A percentile compares a stretch with the other conserved stretches of the same genome.
phyloP scores from a whole-genome alignment of 1,140 invertebrate genomes.

The Drosophila serrata region DNA sequence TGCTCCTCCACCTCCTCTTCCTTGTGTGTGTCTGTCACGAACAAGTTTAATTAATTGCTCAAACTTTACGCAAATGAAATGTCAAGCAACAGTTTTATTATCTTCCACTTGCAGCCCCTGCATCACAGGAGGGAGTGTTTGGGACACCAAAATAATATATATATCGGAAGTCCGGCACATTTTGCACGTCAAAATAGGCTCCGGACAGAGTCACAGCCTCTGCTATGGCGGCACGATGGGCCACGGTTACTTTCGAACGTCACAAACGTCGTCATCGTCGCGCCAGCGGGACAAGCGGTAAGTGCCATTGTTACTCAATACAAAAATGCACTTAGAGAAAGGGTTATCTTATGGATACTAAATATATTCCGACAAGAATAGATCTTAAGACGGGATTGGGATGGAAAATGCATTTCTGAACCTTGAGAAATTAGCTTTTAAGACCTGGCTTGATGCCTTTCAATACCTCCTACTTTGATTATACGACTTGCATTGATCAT shows the following conservation, averaged over 20 bases:
- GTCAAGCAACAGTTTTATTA: slow-evolving; percentile 46
- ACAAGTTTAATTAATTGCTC: slow-evolving; percentile 62
- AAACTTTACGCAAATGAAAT: slow-evolving; percentile 44
- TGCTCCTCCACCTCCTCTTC: not conserved
- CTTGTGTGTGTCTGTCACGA: slow-evolving; percentile 3
- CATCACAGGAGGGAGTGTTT: not conserved
- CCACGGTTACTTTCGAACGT: slow-evolving; percentile 85
- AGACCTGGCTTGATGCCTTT: no score
- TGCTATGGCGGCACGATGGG: slow-evolving; percentile 85
- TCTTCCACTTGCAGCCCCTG: slow-evolving; percentile 52
- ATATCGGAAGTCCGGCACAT: slow-evolving; percentile 60
- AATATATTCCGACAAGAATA: not conserved
- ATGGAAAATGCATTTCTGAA: no score
- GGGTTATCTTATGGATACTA: not conserved
- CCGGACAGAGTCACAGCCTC: slow-evolving; percentile 85
- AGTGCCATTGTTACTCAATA: slow-evolving; percentile 39
- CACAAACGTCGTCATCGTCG: slow-evolving; percentile 77
- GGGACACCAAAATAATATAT: slow-evolving; percentile 1
- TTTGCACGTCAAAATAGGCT: slow-evolving; percentile 85
- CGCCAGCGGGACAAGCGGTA: slow-evolving; percentile 83
- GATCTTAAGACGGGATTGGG: not conserved
- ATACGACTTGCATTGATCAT: slow-evolving; percentile 3
- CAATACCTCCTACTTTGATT: not conserved
- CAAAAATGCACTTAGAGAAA: slow-evolving; percentile 4
- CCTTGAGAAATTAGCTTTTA: no score